phyloP scores from a whole-genome alignment of 2,113 vertebrate species.

The Lepus americanus region DNA sequence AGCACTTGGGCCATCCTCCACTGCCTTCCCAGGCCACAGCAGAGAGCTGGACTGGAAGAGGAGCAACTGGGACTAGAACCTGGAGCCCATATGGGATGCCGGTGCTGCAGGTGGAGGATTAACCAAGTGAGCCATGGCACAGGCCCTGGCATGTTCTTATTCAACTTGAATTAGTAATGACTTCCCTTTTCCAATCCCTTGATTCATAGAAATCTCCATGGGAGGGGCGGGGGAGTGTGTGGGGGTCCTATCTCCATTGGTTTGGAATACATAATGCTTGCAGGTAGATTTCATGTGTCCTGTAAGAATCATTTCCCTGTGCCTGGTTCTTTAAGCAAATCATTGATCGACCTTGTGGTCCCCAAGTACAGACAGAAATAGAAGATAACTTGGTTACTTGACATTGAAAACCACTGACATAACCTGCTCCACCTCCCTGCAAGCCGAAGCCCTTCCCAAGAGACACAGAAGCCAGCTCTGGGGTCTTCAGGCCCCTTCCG shows the following conservation, averaged over 20 bases:
- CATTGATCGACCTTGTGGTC: conserved; percentile 18
- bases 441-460: not conserved
- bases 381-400: not conserved
- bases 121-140: no score
- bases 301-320: not conserved
- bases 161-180: not conserved
- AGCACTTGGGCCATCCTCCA: no score
- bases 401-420: not conserved
- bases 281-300: not conserved
- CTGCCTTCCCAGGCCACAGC: no score
- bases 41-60: no score
- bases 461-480: not conserved
- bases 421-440: not conserved
- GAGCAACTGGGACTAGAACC: no score
- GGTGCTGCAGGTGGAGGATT: no score
- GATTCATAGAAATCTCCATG: not conserved
- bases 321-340: not conserved
- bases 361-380: conserved; percentile 25
- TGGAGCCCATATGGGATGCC: no score
- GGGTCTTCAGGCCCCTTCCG: not conserved
- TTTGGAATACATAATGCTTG: not conserved
- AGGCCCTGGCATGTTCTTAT: not conserved
- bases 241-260: not conserved
- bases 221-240: no score
- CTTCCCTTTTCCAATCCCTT: not conserved